Conservation (phyloP, 1,140 invertebrate species). For the Sinonovacula constricta region DNA sequence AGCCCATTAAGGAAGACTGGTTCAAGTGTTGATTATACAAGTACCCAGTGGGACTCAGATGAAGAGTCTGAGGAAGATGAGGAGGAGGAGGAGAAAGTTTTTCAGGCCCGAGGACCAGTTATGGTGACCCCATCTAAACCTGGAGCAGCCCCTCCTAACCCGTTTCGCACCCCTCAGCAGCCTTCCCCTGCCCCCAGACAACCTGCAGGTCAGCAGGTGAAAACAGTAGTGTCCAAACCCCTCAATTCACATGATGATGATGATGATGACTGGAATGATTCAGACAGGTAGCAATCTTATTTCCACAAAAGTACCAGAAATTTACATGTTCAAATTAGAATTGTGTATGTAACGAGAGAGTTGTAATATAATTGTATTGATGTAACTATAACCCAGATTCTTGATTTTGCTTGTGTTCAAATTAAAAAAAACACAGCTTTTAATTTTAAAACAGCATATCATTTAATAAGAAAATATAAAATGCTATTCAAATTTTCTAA, state of each 20-base stretch:
- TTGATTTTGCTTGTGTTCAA: no score
- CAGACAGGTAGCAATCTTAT: slow-evolving; percentile 46
- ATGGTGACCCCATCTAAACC: slow-evolving; percentile 56
- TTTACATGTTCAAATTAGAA: no score
- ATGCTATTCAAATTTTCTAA: no score
- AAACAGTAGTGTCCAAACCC: slow-evolving; percentile 59
- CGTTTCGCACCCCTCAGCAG: slow-evolving; percentile 27
- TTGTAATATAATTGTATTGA: no score
- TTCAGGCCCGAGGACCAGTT: slow-evolving; percentile 43
- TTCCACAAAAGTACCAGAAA: no score
- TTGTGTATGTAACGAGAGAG: no score
- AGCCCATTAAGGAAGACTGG: slow-evolving; percentile 50
- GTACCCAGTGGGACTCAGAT: slow-evolving; percentile 70
- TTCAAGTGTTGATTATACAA: slow-evolving; percentile 73
- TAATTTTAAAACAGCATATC: no score
- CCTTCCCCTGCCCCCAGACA: slow-evolving; percentile 45
- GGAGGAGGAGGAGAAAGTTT: slow-evolving; percentile 54
- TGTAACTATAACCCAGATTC: no score
- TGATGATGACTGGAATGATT: slow-evolving; percentile 57
- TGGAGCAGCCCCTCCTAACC: slow-evolving; percentile 27
- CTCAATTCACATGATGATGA: slow-evolving; percentile 61
- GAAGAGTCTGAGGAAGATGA: slow-evolving; percentile 60
- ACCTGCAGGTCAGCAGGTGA: slow-evolving; percentile 52
- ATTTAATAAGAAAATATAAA: no score
- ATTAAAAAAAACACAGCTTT: no score